Base-by-base conservation (phyloP, 1,140 invertebrate genomes). In the Heterodera schachtii region DNA sequence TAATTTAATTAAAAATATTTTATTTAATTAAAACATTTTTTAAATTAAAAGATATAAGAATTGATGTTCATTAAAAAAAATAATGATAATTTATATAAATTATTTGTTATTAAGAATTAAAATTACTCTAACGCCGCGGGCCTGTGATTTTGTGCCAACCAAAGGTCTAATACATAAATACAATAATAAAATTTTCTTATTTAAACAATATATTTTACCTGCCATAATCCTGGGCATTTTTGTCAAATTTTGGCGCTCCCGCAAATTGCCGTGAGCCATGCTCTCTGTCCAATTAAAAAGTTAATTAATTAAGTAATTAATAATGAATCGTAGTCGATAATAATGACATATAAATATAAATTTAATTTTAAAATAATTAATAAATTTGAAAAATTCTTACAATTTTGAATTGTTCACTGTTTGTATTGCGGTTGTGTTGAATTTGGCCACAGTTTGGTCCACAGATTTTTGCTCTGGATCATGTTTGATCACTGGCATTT, bases 171-270 rank as follows among this genome's bases (percentile, higher is more conserved):
- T 19, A 49, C 9, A 60, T 16, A 64, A 60, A 16, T n/a, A 19
- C 4, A 64, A 64, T 19, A 64, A 19, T 64, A 64, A n/a, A 1
- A 60, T 19, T 11, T 8, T 60, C n/a, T 60, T 1, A 60, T 16
- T 2, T 16, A 60, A 64, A 16, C 16, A 64, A 64, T 19, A 19
- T 64, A 31, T 64, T 3, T 16, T 19, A 19, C 57, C 82, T 69
- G 7, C 70, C 82, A 82, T 83, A 83, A 47, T 82, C 74, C 71
- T n/a, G 3, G 31, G 82, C 21, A 16, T 83, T 73, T 81, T 83
- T 83, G 46, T 81, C 78, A 43, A 81, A 83, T 73, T 82, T 82
- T 44, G 47, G 70, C 21, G 31, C 66, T 5, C 77, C 77, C 21
- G 13, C 77, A 78, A 19, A 78, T 13, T 49, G 19, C 70, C n/a